These are phyloP conservation scores for Lophius americanus DNA, from an alignment of 2,797 vertebrate species.

Conservation along the genomic window DNA sequence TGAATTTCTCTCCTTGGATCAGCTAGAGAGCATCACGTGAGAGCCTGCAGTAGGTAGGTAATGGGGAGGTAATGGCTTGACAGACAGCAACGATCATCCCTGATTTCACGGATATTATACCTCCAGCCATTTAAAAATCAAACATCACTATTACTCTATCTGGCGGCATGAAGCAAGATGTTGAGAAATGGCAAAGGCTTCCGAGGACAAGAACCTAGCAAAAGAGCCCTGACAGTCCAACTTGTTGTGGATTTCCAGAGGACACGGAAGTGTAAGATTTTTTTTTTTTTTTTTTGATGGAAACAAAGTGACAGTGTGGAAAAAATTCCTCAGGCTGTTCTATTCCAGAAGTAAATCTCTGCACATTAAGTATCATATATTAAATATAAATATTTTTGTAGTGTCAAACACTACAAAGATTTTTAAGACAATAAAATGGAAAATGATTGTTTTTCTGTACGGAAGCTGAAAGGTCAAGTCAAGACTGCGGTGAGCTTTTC, in stretches of 20 bases:
- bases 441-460: conserved; percentile 41
- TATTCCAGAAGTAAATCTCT: conserved; percentile 69
- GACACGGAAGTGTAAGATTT: conserved; percentile 73
- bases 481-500: conserved; percentile 37
- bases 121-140: conserved; percentile 65
- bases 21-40: conserved; percentile 60
- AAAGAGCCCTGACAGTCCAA: conserved; percentile 69
- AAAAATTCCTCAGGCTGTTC: conserved; percentile 70
- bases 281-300: conserved; percentile 37
- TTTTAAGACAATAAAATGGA: conserved; percentile 64
- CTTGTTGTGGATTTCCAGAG: conserved; percentile 67
- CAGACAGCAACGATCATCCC: conserved; percentile 70
- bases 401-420: conserved; percentile 69
- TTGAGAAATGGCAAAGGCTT: conserved; percentile 68
- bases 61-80: conserved; percentile 66
- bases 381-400: conserved; percentile 59
- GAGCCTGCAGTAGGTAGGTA: conserved; percentile 50
- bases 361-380: conserved; percentile 72
- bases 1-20: conserved; percentile 74
- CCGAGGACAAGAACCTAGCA: conserved; percentile 60
- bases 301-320: conserved; percentile 73
- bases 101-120: conserved; percentile 73
- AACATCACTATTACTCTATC: conserved; percentile 49
- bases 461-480: conserved; percentile 32
- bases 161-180: conserved; percentile 41